phyloP scores from a whole-genome alignment of 2,797 vertebrate species.

The Platalea minor region DNA sequence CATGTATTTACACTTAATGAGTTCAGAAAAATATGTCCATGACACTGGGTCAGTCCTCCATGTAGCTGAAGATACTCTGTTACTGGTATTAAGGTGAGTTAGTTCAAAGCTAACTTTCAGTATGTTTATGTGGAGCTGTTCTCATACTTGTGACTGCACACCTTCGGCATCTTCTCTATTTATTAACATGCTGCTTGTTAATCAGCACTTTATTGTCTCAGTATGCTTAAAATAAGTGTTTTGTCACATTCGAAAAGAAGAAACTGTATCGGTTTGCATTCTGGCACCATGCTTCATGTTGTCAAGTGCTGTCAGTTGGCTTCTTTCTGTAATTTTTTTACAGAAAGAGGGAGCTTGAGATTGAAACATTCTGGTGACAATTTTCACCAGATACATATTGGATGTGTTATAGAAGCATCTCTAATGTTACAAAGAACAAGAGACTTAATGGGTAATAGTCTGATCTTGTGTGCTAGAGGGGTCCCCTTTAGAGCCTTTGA shows the following conservation, averaged over 20 bases:
- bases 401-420: conserved; percentile 3
- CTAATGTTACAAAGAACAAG: neutral
- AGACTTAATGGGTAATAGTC: neutral
- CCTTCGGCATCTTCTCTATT: conserved; percentile 21
- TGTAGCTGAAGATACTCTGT: neutral
- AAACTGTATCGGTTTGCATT: conserved; percentile 51
- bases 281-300: conserved; percentile 11
- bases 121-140: neutral
- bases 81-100: neutral
- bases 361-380: conserved; percentile 44
- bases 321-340: conserved; percentile 33
- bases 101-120: neutral
- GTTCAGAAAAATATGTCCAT: neutral
- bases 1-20: neutral
- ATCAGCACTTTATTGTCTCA: conserved; percentile 56
- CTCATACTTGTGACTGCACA: neutral
- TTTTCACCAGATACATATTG: conserved; percentile 1
- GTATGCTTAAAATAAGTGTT: conserved; percentile 60
- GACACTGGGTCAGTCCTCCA: neutral
- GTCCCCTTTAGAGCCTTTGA: neutral
- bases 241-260: conserved; percentile 42
- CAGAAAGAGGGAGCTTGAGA: neutral
- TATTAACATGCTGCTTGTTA: conserved; percentile 28
- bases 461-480: neutral
- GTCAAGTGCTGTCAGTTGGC: conserved; percentile 61